phyloP scores from a whole-genome alignment of 2,113 vertebrate species.

The Rynchops niger region DNA sequence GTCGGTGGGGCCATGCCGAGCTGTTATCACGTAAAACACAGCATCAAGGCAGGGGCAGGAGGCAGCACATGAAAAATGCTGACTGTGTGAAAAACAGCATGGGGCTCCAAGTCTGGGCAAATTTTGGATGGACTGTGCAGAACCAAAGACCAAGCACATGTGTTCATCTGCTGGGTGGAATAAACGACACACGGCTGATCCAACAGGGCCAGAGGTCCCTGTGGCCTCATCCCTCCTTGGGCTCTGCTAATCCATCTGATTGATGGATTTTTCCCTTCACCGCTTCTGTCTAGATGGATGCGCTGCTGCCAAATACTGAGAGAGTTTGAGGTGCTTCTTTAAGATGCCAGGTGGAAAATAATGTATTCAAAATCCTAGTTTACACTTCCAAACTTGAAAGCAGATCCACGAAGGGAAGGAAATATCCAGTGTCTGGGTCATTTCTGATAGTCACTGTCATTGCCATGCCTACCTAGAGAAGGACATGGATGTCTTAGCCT shows the following conservation, averaged over 20 bases:
- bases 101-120: background rate
- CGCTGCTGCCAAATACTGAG: background rate
- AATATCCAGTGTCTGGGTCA: background rate
- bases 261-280: background rate
- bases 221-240: background rate
- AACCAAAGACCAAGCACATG: background rate
- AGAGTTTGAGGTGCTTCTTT: background rate
- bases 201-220: background rate
- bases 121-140: background rate
- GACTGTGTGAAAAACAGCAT: background rate
- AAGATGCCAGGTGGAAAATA: background rate
- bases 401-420: background rate
- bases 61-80: background rate
- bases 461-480: background rate
- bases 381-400: background rate
- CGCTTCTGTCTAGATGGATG: background rate
- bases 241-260: background rate
- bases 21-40: rapidly evolving
- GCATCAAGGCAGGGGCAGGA: background rate
- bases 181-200: background rate
- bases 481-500: rapidly evolving
- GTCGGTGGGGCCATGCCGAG: background rate
- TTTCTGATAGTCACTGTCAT: background rate
- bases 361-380: background rate
- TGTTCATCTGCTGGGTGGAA: background rate